phyloP scores from a whole-genome alignment of 1,140 invertebrate genomes.

The Leptinotarsa lineolata region DNA sequence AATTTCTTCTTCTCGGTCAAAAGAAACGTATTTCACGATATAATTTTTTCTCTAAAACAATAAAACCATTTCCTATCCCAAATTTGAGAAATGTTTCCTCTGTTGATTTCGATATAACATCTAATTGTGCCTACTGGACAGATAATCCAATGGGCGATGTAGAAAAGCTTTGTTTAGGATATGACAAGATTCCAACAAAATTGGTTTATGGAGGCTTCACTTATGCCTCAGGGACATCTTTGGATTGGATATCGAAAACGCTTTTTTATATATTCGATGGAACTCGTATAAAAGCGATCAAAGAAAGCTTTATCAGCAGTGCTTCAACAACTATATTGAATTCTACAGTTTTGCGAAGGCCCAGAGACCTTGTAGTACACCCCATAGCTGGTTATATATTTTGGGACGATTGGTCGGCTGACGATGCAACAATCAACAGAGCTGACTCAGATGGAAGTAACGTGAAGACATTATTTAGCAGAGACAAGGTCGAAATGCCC shows the following conservation, averaged over 20 bases:
- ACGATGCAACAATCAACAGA: slow-evolving; percentile 76
- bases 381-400: slow-evolving; percentile 83
- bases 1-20: slow-evolving; percentile 80
- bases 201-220: slow-evolving; percentile 74
- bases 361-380: slow-evolving; percentile 87
- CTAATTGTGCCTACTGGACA: slow-evolving; percentile 88
- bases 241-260: slow-evolving; percentile 92
- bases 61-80: slow-evolving; percentile 69
- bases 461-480: slow-evolving; percentile 70
- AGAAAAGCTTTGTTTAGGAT: slow-evolving; percentile 74
- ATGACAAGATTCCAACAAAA: slow-evolving; percentile 65
- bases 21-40: slow-evolving; percentile 76
- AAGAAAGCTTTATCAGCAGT: slow-evolving; percentile 67
- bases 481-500: slow-evolving; percentile 76
- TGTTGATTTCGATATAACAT: slow-evolving; percentile 84
- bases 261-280: slow-evolving; percentile 87
- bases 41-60: slow-evolving; percentile 65
- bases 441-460: slow-evolving; percentile 85
- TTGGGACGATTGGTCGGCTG: slow-evolving; percentile 91
- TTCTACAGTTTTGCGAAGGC: slow-evolving; percentile 74
- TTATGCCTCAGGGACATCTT: slow-evolving; percentile 88
- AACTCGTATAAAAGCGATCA: slow-evolving; percentile 75
- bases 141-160: slow-evolving; percentile 82
- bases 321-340: slow-evolving; percentile 80
- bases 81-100: slow-evolving; percentile 80